A percentile compares a stretch with the other conserved stretches of the same genome.
Evolutionary conservation across 1,140 invertebrate genomes (phyloP).

Genomic region (Lasaia peninsularis): DNA sequence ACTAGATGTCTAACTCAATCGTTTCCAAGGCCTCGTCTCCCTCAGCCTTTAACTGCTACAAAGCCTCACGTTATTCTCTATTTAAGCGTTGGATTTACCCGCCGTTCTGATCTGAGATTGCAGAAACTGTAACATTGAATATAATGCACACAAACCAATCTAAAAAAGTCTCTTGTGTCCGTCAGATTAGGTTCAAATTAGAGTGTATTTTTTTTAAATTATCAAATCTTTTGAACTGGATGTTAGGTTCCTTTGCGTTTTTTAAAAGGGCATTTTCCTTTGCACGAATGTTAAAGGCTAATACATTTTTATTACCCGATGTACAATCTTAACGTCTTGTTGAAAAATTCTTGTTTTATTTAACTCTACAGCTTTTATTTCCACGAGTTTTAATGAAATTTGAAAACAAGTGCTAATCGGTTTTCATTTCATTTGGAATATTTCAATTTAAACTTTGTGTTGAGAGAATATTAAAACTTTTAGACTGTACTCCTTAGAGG

Average conservation of each 20-base stretch:
- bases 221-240: constrained; percentile 23
- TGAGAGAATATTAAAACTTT: not conserved
- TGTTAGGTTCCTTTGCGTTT: constrained; percentile 20
- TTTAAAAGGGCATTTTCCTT: constrained; percentile 23
- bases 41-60: constrained; percentile 46
- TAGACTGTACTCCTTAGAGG: too few relatives aligned
- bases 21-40: constrained; percentile 20
- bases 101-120: constrained; percentile 44
- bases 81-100: constrained; percentile 45
- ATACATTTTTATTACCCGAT: constrained; percentile 29
- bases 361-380: constrained; percentile 6
- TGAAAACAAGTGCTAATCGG: too few relatives aligned
- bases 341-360: constrained; percentile 3
- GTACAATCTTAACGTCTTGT: constrained; percentile 17
- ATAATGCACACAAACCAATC: constrained; percentile 7
- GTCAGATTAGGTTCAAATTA: constrained; percentile 16
- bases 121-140: constrained; percentile 48
- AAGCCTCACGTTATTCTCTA: constrained; percentile 45
- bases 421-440: too few relatives aligned
- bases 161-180: constrained; percentile 21
- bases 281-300: constrained; percentile 25
- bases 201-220: constrained; percentile 19
- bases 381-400: too few relatives aligned
- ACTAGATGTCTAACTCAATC: constrained; percentile 19
- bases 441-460: not conserved